Percentiles rank a stretch among this genome's conserved stretches.
phyloP scores from a whole-genome alignment of 2,113 vertebrate species.

The Dermatemys mawii region DNA sequence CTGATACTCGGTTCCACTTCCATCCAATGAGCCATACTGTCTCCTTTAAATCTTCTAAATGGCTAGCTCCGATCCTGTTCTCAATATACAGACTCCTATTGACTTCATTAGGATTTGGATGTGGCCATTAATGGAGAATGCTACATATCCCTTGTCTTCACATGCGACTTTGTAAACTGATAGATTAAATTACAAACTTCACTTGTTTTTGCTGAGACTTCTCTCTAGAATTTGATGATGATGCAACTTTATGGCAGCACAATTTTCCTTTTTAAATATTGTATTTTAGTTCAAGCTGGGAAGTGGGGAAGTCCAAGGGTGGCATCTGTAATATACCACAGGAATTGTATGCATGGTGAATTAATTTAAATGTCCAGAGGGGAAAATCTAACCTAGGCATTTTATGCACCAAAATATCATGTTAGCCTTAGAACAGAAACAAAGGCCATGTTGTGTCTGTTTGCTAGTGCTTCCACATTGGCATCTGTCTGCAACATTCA shows the following conservation, averaged over 20 bases:
- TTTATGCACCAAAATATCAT: not conserved
- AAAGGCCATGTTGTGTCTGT: not conserved
- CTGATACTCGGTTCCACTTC: not conserved
- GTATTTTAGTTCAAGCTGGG: not conserved
- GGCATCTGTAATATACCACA: not conserved
- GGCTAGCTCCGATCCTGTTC: not conserved
- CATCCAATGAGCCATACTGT: not conserved
- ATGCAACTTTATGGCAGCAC: not conserved
- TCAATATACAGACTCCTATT: not conserved
- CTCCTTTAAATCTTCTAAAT: not conserved
- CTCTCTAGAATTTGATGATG: not conserved
- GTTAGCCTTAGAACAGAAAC: not conserved
- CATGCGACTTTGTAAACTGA: not conserved
- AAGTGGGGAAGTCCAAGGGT: not conserved
- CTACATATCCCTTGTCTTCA: not conserved
- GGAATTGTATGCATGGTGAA: not conserved
- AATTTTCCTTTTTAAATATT: not conserved
- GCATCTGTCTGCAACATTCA: not conserved
- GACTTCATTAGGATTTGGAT: not conserved
- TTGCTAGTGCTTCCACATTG: too few species aligned
- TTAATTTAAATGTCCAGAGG: not conserved
- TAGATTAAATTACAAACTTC: not conserved
- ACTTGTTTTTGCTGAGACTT: not conserved
- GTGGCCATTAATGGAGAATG: not conserved
- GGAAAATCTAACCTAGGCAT: not conserved